Evolutionary conservation across 2,113 vertebrate genomes (phyloP).

Genomic region (Nesogale talazaci): DNA sequence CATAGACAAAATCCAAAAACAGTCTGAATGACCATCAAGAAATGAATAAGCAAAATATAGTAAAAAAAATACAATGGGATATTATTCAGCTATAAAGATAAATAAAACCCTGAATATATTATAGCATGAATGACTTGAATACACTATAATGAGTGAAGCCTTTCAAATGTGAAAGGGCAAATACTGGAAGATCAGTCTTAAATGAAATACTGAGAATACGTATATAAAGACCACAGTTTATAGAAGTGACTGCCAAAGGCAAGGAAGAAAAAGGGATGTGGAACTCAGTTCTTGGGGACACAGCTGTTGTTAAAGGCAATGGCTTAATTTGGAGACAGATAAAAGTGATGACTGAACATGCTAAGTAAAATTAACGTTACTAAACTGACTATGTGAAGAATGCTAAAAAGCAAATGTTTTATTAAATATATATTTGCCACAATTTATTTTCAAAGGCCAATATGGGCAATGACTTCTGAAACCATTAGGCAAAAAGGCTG

Average conservation of each 20-base stretch:
- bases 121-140: background rate
- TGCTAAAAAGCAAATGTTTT: background rate
- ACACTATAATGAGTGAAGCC: background rate
- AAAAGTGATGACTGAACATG: no score
- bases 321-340: background rate
- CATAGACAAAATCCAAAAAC: background rate
- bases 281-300: background rate
- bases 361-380: background rate
- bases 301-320: background rate
- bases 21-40: background rate
- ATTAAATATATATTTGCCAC: background rate
- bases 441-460: background rate
- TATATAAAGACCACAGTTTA: background rate
- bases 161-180: background rate
- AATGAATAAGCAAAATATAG: background rate
- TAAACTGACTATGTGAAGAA: background rate
- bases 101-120: background rate
- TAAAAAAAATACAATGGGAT: background rate
- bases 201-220: background rate
- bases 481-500: constrained; percentile 19
- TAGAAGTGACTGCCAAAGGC: background rate
- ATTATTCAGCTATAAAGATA: background rate
- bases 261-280: background rate
- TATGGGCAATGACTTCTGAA: background rate
- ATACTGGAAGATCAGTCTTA: background rate